These are phyloP conservation scores for Toxonevra muliebris DNA, from an alignment of 2,888 invertebrate genomes.

Conservation along the genomic window DNA sequence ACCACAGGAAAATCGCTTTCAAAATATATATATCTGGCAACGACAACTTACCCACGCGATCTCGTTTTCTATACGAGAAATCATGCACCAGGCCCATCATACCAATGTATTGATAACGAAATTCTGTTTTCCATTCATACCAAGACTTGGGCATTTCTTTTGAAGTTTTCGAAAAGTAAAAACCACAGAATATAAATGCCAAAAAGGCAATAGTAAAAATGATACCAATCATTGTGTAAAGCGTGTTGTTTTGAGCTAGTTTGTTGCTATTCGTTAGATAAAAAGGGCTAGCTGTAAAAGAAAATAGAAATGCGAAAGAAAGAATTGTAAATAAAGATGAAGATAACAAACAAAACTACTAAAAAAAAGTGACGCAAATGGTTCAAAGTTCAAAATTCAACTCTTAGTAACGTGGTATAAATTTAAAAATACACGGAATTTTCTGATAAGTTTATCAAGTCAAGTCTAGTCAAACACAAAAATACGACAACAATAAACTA, in stretches of 20 bases:
- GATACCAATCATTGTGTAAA: conserved; percentile 40
- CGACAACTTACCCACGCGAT: conserved; percentile 59
- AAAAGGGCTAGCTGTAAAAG: not conserved
- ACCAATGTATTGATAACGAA: conserved; percentile 61
- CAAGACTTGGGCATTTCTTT: conserved; percentile 62
- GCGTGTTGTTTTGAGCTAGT: not conserved
- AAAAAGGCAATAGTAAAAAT: conserved; percentile 44
- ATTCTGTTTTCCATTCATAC: conserved; percentile 63
- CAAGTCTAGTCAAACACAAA: no score
- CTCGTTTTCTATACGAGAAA: conserved; percentile 49
- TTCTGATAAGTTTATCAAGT: no score
- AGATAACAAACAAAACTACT: not conserved
- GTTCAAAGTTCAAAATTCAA: not conserved
- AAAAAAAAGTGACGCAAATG: not conserved
- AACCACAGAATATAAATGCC: conserved; percentile 49
- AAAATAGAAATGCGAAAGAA: no score
- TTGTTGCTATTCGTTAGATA: not conserved
- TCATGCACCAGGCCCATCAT: conserved; percentile 60
- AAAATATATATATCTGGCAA: not conserved
- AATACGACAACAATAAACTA: no score
- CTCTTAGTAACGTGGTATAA: no score
- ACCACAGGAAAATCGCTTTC: not conserved
- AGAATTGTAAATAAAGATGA: conserved; percentile 2
- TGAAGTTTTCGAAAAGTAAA: conserved; percentile 62
- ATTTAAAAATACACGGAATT: no score